Base-by-base conservation (phyloP, 2,888 invertebrate species). In the Chrysolina americana region DNA sequence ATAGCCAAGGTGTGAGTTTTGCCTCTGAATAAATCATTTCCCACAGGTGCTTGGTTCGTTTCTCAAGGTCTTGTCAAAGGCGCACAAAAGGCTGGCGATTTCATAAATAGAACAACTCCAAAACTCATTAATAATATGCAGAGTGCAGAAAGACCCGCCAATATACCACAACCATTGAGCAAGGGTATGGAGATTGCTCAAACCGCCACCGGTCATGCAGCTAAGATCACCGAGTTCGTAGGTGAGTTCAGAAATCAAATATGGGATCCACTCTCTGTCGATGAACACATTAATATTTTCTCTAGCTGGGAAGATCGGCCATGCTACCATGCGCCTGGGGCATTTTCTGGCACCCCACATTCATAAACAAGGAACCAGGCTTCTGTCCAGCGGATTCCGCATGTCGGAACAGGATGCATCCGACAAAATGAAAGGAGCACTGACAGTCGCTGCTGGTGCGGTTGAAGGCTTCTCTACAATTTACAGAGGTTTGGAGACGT, bases 391-490 rank as follows among this genome's bases (percentile, higher is more conserved):
- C 69, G 90, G 91, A 13, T 89, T 90, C 74, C 89, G 90, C 73
- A 90, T 91, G 81, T 89, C 89, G 62, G 89, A 90, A 80, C 83
- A 86, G 36, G 89, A 92, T 66, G 92, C 92, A 0, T 88, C 90
- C 17, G 87, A 88, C 65, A 91, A 90, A 81, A 87, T 92, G 77
- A 91, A 91, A 76, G 90, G 90, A 36, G 90, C 92, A 3, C 82
- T 93, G 68, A 92, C 92, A 28, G 92, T 94, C 9, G 93, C 94
- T 0, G 92, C 92, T 0, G 93, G 93, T n/a, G 92, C 93, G 19
- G 90, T 94, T 0, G 91, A 92, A 86, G 94, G 94, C 1, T 92
- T 94, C 81, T 90, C 91, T 0, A 93, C 94, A 0, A 91, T 95
- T 13, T 94, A 93, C 84, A 88, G 91, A 81, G 92, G 94, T 2